Conservation (phyloP, 2,113 vertebrate species). For the Chauna torquata region DNA sequence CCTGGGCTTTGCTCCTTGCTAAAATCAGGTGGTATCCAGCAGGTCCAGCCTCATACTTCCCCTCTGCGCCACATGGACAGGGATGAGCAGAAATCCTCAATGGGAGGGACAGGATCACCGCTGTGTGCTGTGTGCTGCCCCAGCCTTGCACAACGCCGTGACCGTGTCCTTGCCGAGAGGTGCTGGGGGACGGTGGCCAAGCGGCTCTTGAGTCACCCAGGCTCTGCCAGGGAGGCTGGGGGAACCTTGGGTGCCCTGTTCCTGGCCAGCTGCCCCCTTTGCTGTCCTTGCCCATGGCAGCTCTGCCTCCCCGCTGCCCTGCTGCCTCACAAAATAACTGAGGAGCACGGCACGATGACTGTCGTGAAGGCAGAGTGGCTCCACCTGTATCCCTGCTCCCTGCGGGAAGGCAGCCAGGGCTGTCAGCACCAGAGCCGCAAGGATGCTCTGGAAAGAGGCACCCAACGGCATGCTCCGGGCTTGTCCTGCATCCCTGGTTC, state of each 20-base stretch:
- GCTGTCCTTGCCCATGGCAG: neutral
- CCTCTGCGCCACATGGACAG: neutral
- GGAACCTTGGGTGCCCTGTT: neutral
- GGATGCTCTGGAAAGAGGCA: neutral
- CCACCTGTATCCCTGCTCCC: neutral
- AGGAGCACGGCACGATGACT: neutral
- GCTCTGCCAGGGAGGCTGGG: accelerated
- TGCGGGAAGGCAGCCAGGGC: neutral
- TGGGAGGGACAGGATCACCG: neutral
- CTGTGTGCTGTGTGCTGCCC: neutral
- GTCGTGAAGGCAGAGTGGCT: neutral
- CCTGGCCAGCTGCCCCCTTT: neutral
- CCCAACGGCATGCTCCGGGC: accelerated
- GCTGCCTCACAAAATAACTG: accelerated
- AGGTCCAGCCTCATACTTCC: neutral
- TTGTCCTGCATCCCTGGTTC: neutral
- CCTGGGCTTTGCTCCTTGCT: neutral
- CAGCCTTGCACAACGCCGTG: neutral
- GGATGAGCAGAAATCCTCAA: neutral
- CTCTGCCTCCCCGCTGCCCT: accelerated
- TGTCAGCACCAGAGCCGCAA: neutral
- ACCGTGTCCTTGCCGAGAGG: accelerated
- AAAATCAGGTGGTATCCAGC: neutral
- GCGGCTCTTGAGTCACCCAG: neutral
- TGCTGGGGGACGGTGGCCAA: neutral